phyloP scores from a whole-genome alignment of 2,797 vertebrate genomes.

The Acrossocheilus fasciatus region DNA sequence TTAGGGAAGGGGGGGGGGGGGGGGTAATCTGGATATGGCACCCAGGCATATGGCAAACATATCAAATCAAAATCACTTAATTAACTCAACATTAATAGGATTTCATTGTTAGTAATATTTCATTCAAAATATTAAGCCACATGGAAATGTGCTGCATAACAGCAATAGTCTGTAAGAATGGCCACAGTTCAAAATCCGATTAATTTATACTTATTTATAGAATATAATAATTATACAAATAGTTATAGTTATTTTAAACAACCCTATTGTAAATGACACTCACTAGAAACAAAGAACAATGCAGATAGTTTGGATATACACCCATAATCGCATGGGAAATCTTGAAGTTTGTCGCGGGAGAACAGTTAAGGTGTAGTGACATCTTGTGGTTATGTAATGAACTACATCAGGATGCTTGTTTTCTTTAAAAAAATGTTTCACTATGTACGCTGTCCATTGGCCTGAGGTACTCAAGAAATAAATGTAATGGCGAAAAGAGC shows the following conservation, averaged over 20 bases:
- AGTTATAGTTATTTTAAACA: neutral
- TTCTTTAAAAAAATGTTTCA: too few relatives aligned
- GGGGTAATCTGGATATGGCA: neutral
- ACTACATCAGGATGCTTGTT: neutral
- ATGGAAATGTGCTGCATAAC: neutral
- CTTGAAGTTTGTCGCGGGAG: neutral
- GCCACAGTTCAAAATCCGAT: neutral
- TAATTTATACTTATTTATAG: neutral
- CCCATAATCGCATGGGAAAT: neutral
- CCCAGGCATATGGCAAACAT: neutral
- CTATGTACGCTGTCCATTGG: neutral
- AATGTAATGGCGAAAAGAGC: neutral
- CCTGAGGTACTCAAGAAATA: neutral
- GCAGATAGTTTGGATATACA: neutral
- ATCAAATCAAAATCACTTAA: neutral
- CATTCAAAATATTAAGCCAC: neutral
- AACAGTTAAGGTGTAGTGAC: slow-evolving; percentile 66
- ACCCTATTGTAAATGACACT: neutral
- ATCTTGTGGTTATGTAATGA: slow-evolving; percentile 67
- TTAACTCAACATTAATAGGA: neutral
- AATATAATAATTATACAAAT: neutral
- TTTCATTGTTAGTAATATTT: neutral
- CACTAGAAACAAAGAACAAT: slow-evolving; percentile 27
- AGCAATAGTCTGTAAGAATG: neutral
- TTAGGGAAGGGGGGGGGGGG: neutral